Conservation (phyloP, 2,888 invertebrate genomes). For the Dioctria rufipes region DNA sequence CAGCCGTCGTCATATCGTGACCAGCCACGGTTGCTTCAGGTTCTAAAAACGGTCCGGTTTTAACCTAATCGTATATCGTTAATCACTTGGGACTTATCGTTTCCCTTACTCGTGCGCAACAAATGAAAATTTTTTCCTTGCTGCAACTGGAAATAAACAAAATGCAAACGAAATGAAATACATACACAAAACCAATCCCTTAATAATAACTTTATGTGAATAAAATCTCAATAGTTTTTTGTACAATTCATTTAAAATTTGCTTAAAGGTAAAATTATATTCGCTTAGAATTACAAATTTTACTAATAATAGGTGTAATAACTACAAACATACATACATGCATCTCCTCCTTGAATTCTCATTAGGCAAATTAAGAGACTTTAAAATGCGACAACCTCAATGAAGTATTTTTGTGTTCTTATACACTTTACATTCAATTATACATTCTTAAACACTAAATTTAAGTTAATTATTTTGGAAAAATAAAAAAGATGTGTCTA, state of each 20-base stretch:
- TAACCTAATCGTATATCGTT: no score
- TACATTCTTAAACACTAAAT: no score
- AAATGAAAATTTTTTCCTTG: no score
- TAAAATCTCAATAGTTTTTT: constrained; percentile 36
- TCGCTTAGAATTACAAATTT: constrained; percentile 17
- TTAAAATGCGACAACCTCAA: constrained; percentile 22
- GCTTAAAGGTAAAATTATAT: constrained; percentile 30
- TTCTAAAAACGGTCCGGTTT: no score
- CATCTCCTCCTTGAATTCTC: not conserved
- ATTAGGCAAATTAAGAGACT: constrained; percentile 12
- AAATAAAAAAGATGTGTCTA: not conserved
- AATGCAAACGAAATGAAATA: no score
- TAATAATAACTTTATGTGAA: constrained; percentile 46
- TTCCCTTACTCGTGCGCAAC: no score
- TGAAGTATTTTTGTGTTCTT: constrained; percentile 1
- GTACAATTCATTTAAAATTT: constrained; percentile 48
- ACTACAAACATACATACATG: constrained; percentile 8
- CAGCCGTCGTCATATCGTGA: no score
- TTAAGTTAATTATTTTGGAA: not conserved
- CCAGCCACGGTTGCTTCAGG: no score
- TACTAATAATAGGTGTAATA: not conserved
- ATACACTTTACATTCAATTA: not conserved
- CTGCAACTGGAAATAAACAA: no score
- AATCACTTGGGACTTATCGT: no score
- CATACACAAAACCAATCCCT: not conserved